Evolutionary conservation across 2,113 vertebrate genomes (phyloP).

Genomic region (Suncus etruscus): DNA sequence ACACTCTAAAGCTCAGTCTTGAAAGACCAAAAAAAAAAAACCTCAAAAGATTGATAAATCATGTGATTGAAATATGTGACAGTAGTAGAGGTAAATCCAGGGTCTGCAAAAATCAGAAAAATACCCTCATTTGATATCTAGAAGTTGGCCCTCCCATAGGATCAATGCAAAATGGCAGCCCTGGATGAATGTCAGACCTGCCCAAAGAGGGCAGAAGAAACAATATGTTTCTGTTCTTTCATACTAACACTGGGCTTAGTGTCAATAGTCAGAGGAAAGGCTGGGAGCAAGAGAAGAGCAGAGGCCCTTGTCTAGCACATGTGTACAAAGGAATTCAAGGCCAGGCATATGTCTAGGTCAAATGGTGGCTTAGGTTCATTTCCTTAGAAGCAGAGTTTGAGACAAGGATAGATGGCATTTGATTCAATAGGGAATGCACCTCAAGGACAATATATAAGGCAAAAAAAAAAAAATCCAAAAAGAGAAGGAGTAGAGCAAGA

Average conservation of each 20-base stretch:
- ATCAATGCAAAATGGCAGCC: neutral
- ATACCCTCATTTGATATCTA: neutral
- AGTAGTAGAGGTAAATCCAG: neutral
- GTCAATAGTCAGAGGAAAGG: neutral
- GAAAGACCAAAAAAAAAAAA: neutral
- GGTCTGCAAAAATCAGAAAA: neutral
- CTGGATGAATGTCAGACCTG: neutral
- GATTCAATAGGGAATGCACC: neutral
- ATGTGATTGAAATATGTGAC: neutral
- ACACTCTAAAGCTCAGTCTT: neutral
- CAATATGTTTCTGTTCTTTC: neutral
- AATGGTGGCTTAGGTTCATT: neutral
- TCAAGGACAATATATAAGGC: neutral
- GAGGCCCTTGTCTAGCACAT: neutral
- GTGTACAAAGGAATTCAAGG: neutral
- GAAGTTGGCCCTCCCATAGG: neutral
- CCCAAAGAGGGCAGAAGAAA: too few species aligned
- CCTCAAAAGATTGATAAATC: neutral
- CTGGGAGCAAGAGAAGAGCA: neutral
- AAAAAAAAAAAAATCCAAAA: neutral
- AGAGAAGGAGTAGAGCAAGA: conserved; percentile 2
- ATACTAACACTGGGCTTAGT: neutral
- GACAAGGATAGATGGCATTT: neutral
- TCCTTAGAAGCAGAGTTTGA: neutral
- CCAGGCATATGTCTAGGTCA: neutral